Evolutionary conservation across 1,140 invertebrate genomes (phyloP).

Genomic region (Caenorhabditis brenneri): DNA sequence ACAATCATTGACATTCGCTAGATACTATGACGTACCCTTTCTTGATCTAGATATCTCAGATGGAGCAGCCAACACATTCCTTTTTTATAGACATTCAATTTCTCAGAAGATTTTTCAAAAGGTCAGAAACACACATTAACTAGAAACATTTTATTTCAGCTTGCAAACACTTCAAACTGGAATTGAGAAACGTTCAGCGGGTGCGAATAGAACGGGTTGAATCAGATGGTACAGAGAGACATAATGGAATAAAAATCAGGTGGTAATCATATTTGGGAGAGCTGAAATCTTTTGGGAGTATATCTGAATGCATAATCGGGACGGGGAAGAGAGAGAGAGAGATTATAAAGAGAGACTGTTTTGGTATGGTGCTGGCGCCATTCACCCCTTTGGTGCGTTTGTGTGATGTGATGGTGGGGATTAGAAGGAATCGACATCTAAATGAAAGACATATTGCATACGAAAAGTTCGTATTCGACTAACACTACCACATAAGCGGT

Average conservation of each 20-base stretch:
- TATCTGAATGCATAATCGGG: not conserved
- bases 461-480: not conserved
- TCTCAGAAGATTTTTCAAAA: too few relatives aligned
- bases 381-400: constrained; percentile 32
- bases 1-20: not conserved
- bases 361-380: constrained; percentile 34
- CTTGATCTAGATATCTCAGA: not conserved
- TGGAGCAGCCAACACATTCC: not conserved
- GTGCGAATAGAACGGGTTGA: not conserved
- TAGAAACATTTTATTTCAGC: constrained; percentile 41
- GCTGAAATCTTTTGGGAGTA: not conserved
- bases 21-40: not conserved
- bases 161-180: not conserved
- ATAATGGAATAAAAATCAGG: not conserved
- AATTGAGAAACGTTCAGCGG: constrained; percentile 1
- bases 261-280: not conserved
- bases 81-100: not conserved
- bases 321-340: not conserved
- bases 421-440: constrained; percentile 39
- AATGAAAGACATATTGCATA: constrained; percentile 24
- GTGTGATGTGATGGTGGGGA: constrained; percentile 15
- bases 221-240: not conserved
- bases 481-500: not conserved
- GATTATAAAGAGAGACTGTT: not conserved
- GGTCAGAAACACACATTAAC: not conserved